These are phyloP conservation scores for Thomomys bottae DNA, from an alignment of 2,113 vertebrate species.

Conservation along the genomic window DNA sequence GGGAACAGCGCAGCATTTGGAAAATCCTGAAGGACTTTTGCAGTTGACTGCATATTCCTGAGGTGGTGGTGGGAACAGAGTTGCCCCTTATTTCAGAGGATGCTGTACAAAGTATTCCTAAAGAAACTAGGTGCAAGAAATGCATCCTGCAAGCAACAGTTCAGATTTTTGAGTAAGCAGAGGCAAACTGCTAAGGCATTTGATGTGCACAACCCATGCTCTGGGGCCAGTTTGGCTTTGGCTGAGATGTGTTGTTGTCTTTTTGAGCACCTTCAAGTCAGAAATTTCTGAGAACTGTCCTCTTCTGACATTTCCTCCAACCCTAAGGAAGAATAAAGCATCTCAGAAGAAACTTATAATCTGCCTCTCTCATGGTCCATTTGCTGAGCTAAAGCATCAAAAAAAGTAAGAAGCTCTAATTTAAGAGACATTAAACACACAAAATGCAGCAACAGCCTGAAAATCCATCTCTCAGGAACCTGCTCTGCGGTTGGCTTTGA, in stretches of 20 bases:
- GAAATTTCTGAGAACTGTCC: neutral
- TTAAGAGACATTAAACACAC: neutral
- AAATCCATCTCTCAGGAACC: slow-evolving; percentile 20
- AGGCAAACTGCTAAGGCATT: too few relatives aligned
- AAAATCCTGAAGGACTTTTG: neutral
- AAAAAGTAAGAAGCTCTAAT: slow-evolving; percentile 53
- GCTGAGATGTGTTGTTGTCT: neutral
- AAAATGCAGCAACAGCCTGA: neutral
- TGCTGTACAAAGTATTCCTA: too few relatives aligned
- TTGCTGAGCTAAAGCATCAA: slow-evolving; percentile 38
- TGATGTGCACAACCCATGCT: neutral
- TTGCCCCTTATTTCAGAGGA: too few relatives aligned
- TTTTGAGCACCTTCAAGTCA: slow-evolving; percentile 1
- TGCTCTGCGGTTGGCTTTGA: neutral
- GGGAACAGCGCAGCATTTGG: neutral
- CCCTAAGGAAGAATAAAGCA: neutral
- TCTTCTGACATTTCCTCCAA: neutral
- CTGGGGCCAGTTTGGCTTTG: neutral
- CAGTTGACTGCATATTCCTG: neutral
- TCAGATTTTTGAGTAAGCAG: neutral
- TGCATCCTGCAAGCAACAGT: too few relatives aligned
- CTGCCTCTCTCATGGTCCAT: slow-evolving; percentile 24
- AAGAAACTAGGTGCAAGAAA: neutral
- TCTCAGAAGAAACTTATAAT: neutral
- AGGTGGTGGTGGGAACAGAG: too few relatives aligned